Base-by-base conservation (phyloP, 2,797 vertebrate genomes). In the Buceros bicornis region DNA sequence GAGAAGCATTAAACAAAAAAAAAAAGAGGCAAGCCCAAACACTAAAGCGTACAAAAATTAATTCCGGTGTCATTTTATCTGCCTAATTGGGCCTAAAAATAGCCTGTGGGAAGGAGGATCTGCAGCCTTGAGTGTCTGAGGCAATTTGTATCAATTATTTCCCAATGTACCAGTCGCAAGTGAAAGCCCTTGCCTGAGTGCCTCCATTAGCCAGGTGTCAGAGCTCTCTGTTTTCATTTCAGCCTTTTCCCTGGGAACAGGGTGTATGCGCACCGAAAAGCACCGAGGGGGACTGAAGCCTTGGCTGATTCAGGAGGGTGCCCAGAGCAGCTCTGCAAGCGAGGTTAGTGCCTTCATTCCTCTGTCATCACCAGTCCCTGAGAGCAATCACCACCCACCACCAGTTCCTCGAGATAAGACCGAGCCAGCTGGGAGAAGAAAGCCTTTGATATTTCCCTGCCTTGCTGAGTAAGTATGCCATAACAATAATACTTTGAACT, bases 401-500 rank as follows among this genome's bases (percentile, higher is more conserved):
- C 8, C 89, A 88, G 66, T 84, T 87, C 94, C 93, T 87, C 6
- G 13, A 96, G 96, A 95, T 96, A 97, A 97, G 95, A 65, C 73
- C 0, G 29, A 93, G 93, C 81, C 94, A 96, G 83, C 88, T 87
- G 91, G 45, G 83, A 92, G 89, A 53, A 96, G 87, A 94, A 94
- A 95, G 71, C 81, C 93, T 95, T 96, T 96, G 94, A 95, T 92
- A 96, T 77, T 62, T 80, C 89, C 40, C 86, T 95, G 93, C 91
- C 71, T 90, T 65, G 57, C 90, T 88, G 80, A 78, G 82, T 93
- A 85, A 95, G 88, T 94, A 80, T 90, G 78, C 93, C 83, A 60
- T 95, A 95, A 95, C 93, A 96, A 91, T 81, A 93, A 93, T 47
- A 90, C 93, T 96, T 91, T 94, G 93, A 97, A 94, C 94, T 95